Conservation (phyloP, 2,888 invertebrate genomes). For the Calameuta filiformis region DNA sequence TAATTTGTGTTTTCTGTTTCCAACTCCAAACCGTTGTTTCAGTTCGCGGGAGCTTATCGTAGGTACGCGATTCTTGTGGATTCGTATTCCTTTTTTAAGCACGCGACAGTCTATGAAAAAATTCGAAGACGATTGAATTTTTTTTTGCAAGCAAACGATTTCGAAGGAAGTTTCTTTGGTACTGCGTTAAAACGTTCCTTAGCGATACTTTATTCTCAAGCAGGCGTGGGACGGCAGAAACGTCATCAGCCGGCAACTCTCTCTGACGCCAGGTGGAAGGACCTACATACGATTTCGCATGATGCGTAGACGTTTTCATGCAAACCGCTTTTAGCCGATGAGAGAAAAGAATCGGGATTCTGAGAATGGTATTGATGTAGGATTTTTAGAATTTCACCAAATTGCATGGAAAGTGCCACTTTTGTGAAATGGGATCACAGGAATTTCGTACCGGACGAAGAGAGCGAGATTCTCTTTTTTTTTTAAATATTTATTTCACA, state of each 20-base stretch:
- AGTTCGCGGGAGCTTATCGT: not conserved
- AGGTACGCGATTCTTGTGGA: not conserved
- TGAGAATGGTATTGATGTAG: not conserved
- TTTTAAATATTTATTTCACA: not conserved
- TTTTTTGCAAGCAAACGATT: not conserved
- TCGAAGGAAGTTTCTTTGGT: constrained; percentile 40
- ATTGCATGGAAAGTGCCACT: not conserved
- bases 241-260: constrained; percentile 48
- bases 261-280: constrained; percentile 29
- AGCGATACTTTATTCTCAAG: not conserved
- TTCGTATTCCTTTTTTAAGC: not conserved
- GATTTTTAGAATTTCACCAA: not conserved
- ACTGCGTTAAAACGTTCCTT: constrained; percentile 27
- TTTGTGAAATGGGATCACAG: not conserved
- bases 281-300: constrained; percentile 29
- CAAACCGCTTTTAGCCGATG: not conserved
- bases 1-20: not conserved
- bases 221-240: constrained; percentile 45
- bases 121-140: not conserved
- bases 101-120: not conserved
- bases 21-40: not conserved
- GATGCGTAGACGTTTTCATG: not conserved
- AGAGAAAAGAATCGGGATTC: not conserved
- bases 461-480: not conserved
- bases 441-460: not conserved